These are phyloP conservation scores for Parnassius smintheus DNA, from an alignment of 2,888 invertebrate species.

Conservation along the genomic window DNA sequence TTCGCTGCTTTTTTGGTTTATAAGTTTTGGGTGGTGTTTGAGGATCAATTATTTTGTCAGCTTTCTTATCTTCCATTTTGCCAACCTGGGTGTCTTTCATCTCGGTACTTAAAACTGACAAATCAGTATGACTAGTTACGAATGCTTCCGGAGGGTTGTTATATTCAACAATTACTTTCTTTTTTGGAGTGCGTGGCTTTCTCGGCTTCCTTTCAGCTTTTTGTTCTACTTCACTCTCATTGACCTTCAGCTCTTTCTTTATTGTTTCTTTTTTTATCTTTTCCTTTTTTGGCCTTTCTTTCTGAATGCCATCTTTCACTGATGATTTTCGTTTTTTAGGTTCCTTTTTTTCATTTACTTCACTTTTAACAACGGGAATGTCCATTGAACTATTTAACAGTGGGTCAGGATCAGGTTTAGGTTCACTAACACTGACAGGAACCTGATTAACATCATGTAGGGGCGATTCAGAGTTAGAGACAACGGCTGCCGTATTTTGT, in stretches of 20 bases:
- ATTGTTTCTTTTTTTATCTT: slow-evolving; percentile 36
- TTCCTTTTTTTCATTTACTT: slow-evolving; percentile 43
- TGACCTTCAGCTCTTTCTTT: slow-evolving; percentile 37
- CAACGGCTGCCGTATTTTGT: slow-evolving; percentile 55
- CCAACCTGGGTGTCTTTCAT: slow-evolving; percentile 37
- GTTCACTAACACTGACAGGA: slow-evolving; percentile 33
- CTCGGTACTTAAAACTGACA: slow-evolving; percentile 2
- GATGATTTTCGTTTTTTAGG: slow-evolving; percentile 57
- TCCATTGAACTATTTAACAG: slow-evolving; percentile 6
- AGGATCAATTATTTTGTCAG: slow-evolving; percentile 11
- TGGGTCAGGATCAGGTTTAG: slow-evolving; percentile 38
- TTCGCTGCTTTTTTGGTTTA: slow-evolving; percentile 21
- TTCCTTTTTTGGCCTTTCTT: slow-evolving; percentile 47
- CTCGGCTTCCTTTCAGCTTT: slow-evolving; percentile 57
- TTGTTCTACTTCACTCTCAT: slow-evolving; percentile 37
- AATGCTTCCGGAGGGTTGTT: slow-evolving; percentile 13
- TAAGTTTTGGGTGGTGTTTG: slow-evolving; percentile 21
- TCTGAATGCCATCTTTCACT: slow-evolving; percentile 43
- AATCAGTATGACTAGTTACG: slow-evolving; percentile 11
- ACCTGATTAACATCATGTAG: slow-evolving; percentile 47
- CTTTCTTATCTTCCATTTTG: neutral
- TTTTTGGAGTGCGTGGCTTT: slow-evolving; percentile 60
- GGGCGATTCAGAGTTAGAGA: slow-evolving; percentile 67
- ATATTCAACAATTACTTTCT: slow-evolving; percentile 36
- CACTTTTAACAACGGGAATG: neutral